Conservation (phyloP, 2,113 vertebrate genomes). For the Burhinus bistriatus region DNA sequence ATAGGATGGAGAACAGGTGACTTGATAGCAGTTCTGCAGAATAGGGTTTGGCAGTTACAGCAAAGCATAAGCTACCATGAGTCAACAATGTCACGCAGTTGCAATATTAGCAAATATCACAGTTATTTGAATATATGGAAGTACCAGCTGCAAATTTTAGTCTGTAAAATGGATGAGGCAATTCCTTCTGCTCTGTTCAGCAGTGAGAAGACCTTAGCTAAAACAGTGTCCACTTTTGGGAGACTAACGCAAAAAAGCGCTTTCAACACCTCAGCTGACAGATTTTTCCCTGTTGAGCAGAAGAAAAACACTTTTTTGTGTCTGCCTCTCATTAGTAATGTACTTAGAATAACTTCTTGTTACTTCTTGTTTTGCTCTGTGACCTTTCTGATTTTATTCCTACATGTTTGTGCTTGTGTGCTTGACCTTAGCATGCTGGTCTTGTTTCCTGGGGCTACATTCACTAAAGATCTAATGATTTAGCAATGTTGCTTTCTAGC, state of each 20-base stretch:
- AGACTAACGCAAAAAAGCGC: background rate
- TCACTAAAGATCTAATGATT: conserved; percentile 11
- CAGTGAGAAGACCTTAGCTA: background rate
- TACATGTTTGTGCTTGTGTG: conserved; percentile 13
- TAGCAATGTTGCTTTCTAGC: conserved; percentile 17
- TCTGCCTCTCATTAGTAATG: background rate
- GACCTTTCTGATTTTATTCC: conserved; percentile 52
- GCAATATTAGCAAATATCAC: background rate
- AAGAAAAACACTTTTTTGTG: background rate
- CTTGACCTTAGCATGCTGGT: conserved; percentile 2
- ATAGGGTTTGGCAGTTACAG: background rate
- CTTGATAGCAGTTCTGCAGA: background rate
- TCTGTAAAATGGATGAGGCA: background rate
- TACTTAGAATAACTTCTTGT: conserved; percentile 46
- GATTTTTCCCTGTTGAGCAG: background rate
- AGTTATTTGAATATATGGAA: background rate
- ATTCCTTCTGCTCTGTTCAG: background rate
- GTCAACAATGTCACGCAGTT: background rate
- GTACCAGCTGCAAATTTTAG: background rate
- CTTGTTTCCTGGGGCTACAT: conserved; percentile 37
- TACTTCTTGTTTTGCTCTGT: conserved; percentile 35
- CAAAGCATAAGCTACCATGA: background rate
- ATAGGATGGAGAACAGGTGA: background rate
- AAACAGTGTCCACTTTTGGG: background rate
- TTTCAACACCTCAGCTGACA: background rate